These are phyloP conservation scores for Chelon auratus DNA, from an alignment of 2,797 vertebrate species.

Conservation along the genomic window DNA sequence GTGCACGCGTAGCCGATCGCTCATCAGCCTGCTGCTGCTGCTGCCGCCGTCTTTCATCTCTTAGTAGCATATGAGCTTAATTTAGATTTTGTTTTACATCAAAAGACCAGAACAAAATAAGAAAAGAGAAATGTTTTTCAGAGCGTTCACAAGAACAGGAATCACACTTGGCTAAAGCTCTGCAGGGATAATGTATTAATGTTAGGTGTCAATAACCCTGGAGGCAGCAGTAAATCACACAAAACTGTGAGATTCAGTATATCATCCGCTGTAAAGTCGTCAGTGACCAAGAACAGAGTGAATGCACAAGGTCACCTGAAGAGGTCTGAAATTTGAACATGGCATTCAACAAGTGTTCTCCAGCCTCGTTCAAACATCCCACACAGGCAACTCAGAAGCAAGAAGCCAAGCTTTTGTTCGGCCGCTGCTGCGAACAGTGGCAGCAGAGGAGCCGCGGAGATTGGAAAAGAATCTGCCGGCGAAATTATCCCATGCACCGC, in stretches of 20 bases:
- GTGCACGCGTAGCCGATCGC: conserved; percentile 33
- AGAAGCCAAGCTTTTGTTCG: conserved; percentile 16
- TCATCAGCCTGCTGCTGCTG: conserved; percentile 4
- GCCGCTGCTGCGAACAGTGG: not conserved
- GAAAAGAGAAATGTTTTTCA: no score
- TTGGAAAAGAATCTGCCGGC: conserved; percentile 17
- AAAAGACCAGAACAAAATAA: no score
- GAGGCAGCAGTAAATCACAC: not conserved
- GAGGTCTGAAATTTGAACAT: conserved; percentile 8
- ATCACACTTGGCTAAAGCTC: not conserved
- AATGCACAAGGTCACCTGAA: conserved; percentile 5
- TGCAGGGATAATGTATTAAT: not conserved
- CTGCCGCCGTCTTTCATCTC: conserved; percentile 12
- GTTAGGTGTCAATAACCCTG: not conserved
- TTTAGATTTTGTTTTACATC: no score
- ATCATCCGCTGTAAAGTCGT: not conserved
- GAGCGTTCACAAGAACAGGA: not conserved
- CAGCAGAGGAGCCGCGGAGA: conserved; percentile 2
- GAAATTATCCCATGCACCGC: not conserved
- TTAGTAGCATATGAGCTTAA: not conserved
- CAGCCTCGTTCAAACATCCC: conserved; percentile 23
- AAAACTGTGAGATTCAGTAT: not conserved
- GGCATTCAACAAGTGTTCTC: conserved; percentile 20
- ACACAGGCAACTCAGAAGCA: conserved; percentile 23
- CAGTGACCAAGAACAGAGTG: not conserved